phyloP scores from a whole-genome alignment of 2,797 vertebrate species.

The Aplochiton taeniatus region DNA sequence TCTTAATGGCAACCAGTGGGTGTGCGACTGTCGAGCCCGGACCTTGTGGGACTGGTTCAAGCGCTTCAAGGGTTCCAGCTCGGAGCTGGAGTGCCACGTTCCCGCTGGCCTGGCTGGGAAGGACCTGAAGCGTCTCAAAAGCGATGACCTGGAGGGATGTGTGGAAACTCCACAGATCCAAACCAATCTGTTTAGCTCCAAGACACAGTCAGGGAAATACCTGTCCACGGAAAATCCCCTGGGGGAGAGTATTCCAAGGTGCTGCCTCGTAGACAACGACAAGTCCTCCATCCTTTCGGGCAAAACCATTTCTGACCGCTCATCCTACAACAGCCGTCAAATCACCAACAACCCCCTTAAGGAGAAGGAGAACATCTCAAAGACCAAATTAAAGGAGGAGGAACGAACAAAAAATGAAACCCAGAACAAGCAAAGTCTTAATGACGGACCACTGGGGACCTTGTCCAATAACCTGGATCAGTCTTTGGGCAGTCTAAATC shows the following conservation, averaged over 20 bases:
- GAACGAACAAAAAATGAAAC: slow-evolving; percentile 88
- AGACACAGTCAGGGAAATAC: slow-evolving; percentile 80
- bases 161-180: slow-evolving; percentile 82
- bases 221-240: slow-evolving; percentile 77
- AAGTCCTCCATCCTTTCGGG: slow-evolving; percentile 91
- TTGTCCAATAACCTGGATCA: slow-evolving; percentile 88
- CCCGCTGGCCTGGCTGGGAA: slow-evolving; percentile 82
- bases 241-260: slow-evolving; percentile 78
- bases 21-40: slow-evolving; percentile 93
- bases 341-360: slow-evolving; percentile 87
- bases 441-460: slow-evolving; percentile 91
- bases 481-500: slow-evolving; percentile 83
- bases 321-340: slow-evolving; percentile 82
- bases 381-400: slow-evolving; percentile 82
- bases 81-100: slow-evolving; percentile 88
- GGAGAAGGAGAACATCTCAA: slow-evolving; percentile 93
- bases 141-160: slow-evolving; percentile 86
- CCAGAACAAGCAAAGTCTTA: slow-evolving; percentile 89
- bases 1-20: slow-evolving; percentile 96
- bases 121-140: slow-evolving; percentile 89
- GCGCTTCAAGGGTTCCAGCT: slow-evolving; percentile 95
- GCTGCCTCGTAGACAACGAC: slow-evolving; percentile 89
- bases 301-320: slow-evolving; percentile 79
- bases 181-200: slow-evolving; percentile 83
- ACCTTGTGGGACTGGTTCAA: slow-evolving; percentile 97